phyloP scores from a whole-genome alignment of 1,140 invertebrate species.

The Macrobrachium rosenbergii region DNA sequence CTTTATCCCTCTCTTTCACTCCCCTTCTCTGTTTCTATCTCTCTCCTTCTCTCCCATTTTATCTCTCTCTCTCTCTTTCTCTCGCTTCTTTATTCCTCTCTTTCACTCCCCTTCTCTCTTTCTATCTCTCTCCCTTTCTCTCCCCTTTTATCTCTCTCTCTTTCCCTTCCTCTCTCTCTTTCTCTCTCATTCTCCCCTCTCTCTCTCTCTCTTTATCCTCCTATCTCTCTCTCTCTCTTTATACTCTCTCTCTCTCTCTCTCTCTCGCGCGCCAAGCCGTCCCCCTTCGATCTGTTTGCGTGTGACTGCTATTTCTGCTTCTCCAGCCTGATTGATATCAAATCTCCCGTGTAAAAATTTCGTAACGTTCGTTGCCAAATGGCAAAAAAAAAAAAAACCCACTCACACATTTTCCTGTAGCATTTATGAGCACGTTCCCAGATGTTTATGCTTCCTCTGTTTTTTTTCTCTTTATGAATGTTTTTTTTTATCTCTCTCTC shows the following conservation, averaged over 20 bases:
- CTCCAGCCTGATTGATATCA: too few relatives aligned
- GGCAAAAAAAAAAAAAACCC: too few relatives aligned
- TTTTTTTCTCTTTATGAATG: too few relatives aligned
- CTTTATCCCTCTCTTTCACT: background rate
- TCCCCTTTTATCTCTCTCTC: background rate
- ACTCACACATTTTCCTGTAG: too few relatives aligned
- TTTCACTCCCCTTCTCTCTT: background rate
- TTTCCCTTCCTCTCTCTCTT: background rate
- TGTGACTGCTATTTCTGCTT: too few relatives aligned
- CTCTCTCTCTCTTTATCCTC: slow-evolving; percentile 54
- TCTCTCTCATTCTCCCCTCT: slow-evolving; percentile 45
- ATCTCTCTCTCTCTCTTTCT: background rate
- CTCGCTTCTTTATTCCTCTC: slow-evolving; percentile 4
- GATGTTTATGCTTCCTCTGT: too few relatives aligned
- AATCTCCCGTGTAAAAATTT: too few relatives aligned
- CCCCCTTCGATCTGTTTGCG: too few relatives aligned
- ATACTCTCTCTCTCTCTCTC: slow-evolving; percentile 64
- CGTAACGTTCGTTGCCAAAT: too few relatives aligned
- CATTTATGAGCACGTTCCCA: too few relatives aligned
- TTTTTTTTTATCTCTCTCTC: too few relatives aligned
- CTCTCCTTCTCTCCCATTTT: background rate
- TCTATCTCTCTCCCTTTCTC: background rate
- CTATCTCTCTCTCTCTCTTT: background rate
- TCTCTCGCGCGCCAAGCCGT: too few relatives aligned
- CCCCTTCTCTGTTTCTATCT: background rate